Conservation (phyloP, 2,888 invertebrate species). For the Leptinotarsa rubiginosa region DNA sequence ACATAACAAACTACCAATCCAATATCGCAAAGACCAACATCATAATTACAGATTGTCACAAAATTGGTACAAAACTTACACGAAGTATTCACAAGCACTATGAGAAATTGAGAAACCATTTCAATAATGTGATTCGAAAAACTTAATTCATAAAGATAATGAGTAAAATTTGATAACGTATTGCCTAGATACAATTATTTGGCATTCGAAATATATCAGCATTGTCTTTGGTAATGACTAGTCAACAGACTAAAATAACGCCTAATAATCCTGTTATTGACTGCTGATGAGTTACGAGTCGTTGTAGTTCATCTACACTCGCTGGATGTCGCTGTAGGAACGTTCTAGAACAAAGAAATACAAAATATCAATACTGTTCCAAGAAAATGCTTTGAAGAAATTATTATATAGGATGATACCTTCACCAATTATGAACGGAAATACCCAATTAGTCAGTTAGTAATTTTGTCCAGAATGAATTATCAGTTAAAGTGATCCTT, state of each 20-base stretch:
- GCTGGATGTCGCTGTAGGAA: conserved; percentile 72
- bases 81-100: neutral
- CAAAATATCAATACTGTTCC: neutral
- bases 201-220: conserved; percentile 14
- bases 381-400: neutral
- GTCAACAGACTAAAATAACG: conserved; percentile 22
- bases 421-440: too few relatives aligned
- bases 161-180: conserved; percentile 8
- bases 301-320: conserved; percentile 61
- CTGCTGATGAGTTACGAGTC: conserved; percentile 20
- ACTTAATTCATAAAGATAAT: conserved; percentile 4
- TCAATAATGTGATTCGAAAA: conserved; percentile 7
- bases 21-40: conserved; percentile 32
- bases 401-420: too few relatives aligned
- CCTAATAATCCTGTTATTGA: neutral
- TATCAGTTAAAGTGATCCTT: too few relatives aligned
- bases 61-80: conserved; percentile 26
- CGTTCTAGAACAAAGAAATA: conserved; percentile 67
- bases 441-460: too few relatives aligned
- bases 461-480: too few relatives aligned
- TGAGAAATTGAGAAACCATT: neutral
- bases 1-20: conserved; percentile 35
- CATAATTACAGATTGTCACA: conserved; percentile 38
- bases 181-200: conserved; percentile 18
- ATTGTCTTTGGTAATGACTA: conserved; percentile 27